Evolutionary conservation across 2,797 vertebrate genomes (phyloP).

Genomic region (Poecilia velifera): DNA sequence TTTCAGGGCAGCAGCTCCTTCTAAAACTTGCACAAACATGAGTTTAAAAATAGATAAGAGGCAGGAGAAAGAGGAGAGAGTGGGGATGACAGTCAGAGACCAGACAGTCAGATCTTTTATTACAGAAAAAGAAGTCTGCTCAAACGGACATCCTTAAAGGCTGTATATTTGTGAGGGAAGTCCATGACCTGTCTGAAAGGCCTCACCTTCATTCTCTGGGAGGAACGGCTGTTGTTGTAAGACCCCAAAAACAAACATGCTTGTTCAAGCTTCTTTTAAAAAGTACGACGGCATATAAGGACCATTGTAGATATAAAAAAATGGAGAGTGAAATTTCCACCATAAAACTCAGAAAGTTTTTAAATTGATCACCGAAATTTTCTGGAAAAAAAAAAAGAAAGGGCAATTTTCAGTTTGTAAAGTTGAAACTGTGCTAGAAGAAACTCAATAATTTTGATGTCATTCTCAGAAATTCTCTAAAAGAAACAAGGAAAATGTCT

Average conservation of each 20-base stretch:
- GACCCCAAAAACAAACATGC: slow-evolving; percentile 2
- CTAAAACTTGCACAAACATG: slow-evolving; percentile 59
- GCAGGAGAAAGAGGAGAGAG: slow-evolving; percentile 23
- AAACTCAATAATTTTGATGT: too few species aligned
- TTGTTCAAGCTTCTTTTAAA: neutral
- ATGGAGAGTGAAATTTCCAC: too few species aligned
- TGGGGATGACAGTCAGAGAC: slow-evolving; percentile 63
- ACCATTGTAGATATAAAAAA: too few species aligned
- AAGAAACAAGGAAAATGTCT: too few species aligned
- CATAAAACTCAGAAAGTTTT: too few species aligned
- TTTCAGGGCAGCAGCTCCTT: slow-evolving; percentile 13
- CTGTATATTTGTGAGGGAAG: slow-evolving; percentile 61
- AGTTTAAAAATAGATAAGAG: slow-evolving; percentile 64
- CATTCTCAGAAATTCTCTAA: too few species aligned
- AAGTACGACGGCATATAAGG: too few species aligned
- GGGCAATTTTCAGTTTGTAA: too few species aligned
- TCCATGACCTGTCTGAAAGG: slow-evolving; percentile 41
- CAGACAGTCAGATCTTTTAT: slow-evolving; percentile 58
- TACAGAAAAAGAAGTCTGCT: slow-evolving; percentile 68
- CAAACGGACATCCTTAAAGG: slow-evolving; percentile 71
- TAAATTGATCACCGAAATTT: too few species aligned
- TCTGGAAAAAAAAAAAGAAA: too few species aligned
- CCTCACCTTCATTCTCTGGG: slow-evolving; percentile 52
- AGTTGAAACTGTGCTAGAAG: too few species aligned
- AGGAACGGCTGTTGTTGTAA: slow-evolving; percentile 1